Evolutionary conservation across 2,888 invertebrate species (phyloP).

Genomic region (Colletes collaris): DNA sequence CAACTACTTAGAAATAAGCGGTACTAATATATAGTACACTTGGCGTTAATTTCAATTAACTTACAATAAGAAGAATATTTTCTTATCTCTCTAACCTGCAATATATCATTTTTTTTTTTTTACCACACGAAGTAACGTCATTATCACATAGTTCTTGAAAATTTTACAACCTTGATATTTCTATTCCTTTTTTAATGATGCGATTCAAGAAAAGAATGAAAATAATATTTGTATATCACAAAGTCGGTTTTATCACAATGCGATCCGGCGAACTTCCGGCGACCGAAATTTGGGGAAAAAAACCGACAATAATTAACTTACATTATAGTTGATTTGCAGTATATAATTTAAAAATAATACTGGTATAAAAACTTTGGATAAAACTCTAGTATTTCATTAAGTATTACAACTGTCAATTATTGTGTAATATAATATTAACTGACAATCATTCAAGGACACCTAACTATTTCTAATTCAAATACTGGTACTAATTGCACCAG

Average conservation of each 20-base stretch:
- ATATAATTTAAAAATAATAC: slow-evolving; percentile 57
- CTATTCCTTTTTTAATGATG: slow-evolving; percentile 15
- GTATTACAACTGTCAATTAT: slow-evolving; percentile 28
- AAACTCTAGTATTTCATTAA: slow-evolving; percentile 39
- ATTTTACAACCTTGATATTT: slow-evolving; percentile 23
- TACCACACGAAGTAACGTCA: slow-evolving; percentile 41
- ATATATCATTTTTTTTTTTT: slow-evolving; percentile 41
- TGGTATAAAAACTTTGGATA: slow-evolving; percentile 60
- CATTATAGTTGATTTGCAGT: slow-evolving; percentile 30
- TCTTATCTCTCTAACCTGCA: slow-evolving; percentile 45
- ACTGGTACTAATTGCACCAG: slow-evolving; percentile 49
- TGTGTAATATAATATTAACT: slow-evolving; percentile 32
- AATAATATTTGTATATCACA: slow-evolving; percentile 55
- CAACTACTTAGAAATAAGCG: slow-evolving; percentile 29
- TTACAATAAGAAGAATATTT: slow-evolving; percentile 40
- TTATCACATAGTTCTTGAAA: slow-evolving; percentile 56
- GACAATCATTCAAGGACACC: slow-evolving; percentile 15
- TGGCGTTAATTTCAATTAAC: slow-evolving; percentile 26
- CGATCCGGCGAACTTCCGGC: slow-evolving; percentile 9
- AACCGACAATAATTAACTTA: slow-evolving; percentile 39
- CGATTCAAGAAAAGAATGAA: slow-evolving; percentile 34
- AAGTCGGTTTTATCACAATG: slow-evolving; percentile 52
- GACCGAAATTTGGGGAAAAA: slow-evolving; percentile 17
- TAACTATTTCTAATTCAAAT: slow-evolving; percentile 25
- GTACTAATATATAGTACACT: slow-evolving; percentile 16